Percentiles rank a stretch among this genome's conserved stretches.
Conservation (phyloP, 2,113 vertebrate genomes). For the Ophthalmolycus amberensis region DNA sequence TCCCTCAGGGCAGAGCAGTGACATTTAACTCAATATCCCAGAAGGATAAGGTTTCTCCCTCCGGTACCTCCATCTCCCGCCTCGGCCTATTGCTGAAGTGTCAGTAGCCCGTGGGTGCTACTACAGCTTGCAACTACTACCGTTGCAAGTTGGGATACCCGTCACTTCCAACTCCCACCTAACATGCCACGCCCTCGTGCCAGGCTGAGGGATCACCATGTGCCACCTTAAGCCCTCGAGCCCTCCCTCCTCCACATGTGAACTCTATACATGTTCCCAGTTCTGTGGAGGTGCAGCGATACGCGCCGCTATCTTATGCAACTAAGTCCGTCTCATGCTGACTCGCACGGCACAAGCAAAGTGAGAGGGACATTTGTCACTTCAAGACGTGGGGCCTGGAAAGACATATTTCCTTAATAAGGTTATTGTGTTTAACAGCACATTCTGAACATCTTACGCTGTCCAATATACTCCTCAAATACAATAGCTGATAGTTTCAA, state of each 20-base stretch:
- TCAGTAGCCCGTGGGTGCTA: conserved; percentile 48
- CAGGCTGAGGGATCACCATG: conserved; percentile 69
- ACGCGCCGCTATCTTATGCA: conserved; percentile 58
- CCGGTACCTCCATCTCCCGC: conserved; percentile 64
- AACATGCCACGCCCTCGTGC: conserved; percentile 61
- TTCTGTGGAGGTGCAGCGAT: conserved; percentile 53
- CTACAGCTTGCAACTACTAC: conserved; percentile 50
- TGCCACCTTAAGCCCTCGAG: conserved; percentile 36
- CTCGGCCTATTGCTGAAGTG: conserved; percentile 58
- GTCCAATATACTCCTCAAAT: background rate
- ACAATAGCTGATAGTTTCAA: background rate
- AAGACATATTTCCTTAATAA: conserved; percentile 21
- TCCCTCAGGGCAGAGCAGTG: conserved; percentile 77
- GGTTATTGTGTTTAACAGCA: conserved; percentile 39
- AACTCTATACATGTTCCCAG: conserved; percentile 70
- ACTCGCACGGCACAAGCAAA: conserved; percentile 64
- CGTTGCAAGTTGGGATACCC: conserved; percentile 56
- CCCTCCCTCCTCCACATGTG: conserved; percentile 36
- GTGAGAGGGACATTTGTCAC: conserved; percentile 59
- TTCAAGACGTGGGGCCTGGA: conserved; percentile 28
- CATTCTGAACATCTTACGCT: background rate
- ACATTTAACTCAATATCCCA: conserved; percentile 86
- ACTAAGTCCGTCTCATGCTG: conserved; percentile 73
- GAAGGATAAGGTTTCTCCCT: conserved; percentile 79
- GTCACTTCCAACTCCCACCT: conserved; percentile 36